Conservation (phyloP, 2,888 invertebrate genomes). For the Drosophila falleni region DNA sequence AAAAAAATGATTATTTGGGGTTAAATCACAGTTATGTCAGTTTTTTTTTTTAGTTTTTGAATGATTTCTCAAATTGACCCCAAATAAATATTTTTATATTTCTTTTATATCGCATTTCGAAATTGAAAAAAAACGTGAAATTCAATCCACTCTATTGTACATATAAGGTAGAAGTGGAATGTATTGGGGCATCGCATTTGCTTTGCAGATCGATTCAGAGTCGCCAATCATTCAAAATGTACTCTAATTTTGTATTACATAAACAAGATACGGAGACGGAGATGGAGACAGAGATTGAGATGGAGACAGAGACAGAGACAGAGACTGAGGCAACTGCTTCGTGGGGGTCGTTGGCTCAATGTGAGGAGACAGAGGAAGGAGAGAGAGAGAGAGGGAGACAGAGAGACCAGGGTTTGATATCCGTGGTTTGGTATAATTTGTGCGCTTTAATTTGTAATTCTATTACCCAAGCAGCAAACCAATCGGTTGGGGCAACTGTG, state of each 20-base stretch:
- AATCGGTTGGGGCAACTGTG: conserved; percentile 52
- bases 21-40: no score
- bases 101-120: no score
- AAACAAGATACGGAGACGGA: conserved; percentile 49
- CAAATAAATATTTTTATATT: no score
- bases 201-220: conserved; percentile 65
- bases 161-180: background rate
- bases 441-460: conserved; percentile 81
- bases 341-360: conserved; percentile 47
- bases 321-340: conserved; percentile 31
- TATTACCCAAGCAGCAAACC: conserved; percentile 71
- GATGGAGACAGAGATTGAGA: background rate
- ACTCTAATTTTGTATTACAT: conserved; percentile 80
- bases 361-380: conserved; percentile 7
- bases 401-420: conserved; percentile 50
- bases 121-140: no score
- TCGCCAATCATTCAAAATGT: conserved; percentile 76
- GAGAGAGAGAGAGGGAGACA: background rate
- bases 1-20: no score
- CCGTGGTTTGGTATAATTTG: conserved; percentile 77
- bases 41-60: no score
- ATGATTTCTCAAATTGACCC: no score
- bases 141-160: no score
- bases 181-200: conserved; percentile 63
- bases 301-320: conserved; percentile 6